Evolutionary conservation across 2,888 invertebrate species (phyloP), one percentile per base, ranked within the genome.

Genomic region (Onchidella celtica): DNA sequence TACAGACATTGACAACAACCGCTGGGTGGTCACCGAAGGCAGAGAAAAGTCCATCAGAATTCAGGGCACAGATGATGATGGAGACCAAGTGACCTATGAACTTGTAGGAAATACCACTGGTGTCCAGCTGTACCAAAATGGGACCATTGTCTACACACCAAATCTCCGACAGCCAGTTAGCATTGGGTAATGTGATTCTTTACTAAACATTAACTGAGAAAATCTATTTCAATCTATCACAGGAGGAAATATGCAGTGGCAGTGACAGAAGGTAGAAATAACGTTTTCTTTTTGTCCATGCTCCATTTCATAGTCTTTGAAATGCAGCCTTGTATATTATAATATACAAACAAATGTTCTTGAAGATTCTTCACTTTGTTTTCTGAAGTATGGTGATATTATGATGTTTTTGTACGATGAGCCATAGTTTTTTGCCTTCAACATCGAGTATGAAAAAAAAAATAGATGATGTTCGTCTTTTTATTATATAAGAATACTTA

Each of bases 61-160:
- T 59, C n/a, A 57, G 36, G 74, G 21, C 1, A 24, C 4, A 4
- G 74, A 74, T 74, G 27, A 1, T n/a, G 38, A 74, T 57, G 27
- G 27, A 17, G 61, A 74, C 32, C 1, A 14, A n/a, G 74, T 59
- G 3, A 61, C 21, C 32, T 36, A 9, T 61, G 61, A 74, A n/a
- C 34, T 74, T 32, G 0, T 34, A n/a, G 38, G 9, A 11, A 29
- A 74, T 14, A 38, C n/a, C 34, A 34, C 36, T 36, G 61, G 38
- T 36, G 59, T 74, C 34, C 3, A 4, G 2, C 34, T 74, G 59
- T 3, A 57, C 11, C 29, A 24, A 61, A 61, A 36, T 74, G 74
- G 74, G 59, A 38, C 57, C n/a, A 36, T 74, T 9, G 36, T 24
- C 32, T 74, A 74, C 61, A 38, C 38, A 3, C 74, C 74, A 61